phyloP scores from a whole-genome alignment of 2,797 vertebrate genomes.

The Eupleurogrammus muticus region DNA sequence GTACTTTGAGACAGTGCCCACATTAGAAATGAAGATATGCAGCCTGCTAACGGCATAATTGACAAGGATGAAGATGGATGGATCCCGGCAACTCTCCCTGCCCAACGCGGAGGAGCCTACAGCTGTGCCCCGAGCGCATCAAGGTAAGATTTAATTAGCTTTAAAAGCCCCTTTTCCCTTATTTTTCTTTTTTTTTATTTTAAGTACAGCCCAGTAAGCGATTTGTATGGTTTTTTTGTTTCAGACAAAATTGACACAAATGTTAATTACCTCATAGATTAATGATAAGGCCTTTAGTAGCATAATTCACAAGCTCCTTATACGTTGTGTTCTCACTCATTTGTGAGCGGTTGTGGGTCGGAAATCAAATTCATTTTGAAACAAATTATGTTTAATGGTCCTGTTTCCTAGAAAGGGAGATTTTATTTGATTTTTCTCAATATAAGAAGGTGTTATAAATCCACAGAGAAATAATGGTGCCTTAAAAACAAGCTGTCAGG shows the following conservation, averaged over 20 bases:
- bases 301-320: not conserved
- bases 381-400: too few species aligned
- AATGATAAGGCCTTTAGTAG: not conserved
- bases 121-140: slow-evolving; percentile 49
- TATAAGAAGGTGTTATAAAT: too few species aligned
- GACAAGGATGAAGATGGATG: slow-evolving; percentile 83
- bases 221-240: slow-evolving; percentile 4
- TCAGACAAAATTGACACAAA: not conserved
- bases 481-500: too few species aligned
- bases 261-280: slow-evolving; percentile 8
- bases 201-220: slow-evolving; percentile 26
- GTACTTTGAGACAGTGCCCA: slow-evolving; percentile 78
- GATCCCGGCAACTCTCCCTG: slow-evolving; percentile 60
- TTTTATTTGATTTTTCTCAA: too few species aligned
- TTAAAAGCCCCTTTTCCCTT: slow-evolving; percentile 34
- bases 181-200: slow-evolving; percentile 1
- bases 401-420: too few species aligned
- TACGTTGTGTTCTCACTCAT: not conserved
- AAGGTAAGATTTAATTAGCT: slow-evolving; percentile 61
- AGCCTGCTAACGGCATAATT: slow-evolving; percentile 74
- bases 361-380: not conserved
- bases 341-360: not conserved
- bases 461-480: too few species aligned
- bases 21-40: slow-evolving; percentile 78
- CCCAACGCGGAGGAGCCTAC: slow-evolving; percentile 56